Evolutionary conservation across 2,797 vertebrate genomes (phyloP).

Genomic region (Enteromius mattozi): DNA sequence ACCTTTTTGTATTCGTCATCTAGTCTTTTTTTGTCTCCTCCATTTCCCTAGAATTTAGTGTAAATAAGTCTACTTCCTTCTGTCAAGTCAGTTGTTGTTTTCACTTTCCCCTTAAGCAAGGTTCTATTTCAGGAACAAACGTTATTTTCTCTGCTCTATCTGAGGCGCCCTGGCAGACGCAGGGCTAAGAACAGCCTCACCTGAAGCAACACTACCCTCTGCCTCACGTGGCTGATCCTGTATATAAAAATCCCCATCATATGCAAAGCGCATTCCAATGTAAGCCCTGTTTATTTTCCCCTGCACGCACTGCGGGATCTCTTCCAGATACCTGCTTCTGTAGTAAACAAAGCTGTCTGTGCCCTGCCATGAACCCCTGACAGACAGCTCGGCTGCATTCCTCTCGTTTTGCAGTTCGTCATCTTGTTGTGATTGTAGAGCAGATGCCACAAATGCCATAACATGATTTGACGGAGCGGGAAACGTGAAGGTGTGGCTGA

Average conservation of each 20-base stretch:
- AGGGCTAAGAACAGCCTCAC: not conserved
- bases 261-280: slow-evolving; percentile 50
- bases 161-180: not conserved
- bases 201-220: slow-evolving; percentile 1
- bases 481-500: slow-evolving; percentile 24
- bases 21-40: not conserved
- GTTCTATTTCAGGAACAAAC: slow-evolving; percentile 5
- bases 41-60: slow-evolving; percentile 16
- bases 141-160: not conserved
- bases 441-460: slow-evolving; percentile 43
- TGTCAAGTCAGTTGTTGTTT: slow-evolving; percentile 10
- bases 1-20: not conserved
- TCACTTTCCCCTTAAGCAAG: slow-evolving; percentile 3
- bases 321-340: slow-evolving; percentile 29
- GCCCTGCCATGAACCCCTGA: slow-evolving; percentile 23
- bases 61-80: slow-evolving; percentile 4
- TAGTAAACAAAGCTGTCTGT: slow-evolving; percentile 32
- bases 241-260: slow-evolving; percentile 44
- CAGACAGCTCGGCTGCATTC: slow-evolving; percentile 23
- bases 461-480: slow-evolving; percentile 38
- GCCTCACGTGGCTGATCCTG: slow-evolving; percentile 22
- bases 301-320: not conserved
- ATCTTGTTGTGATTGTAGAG: slow-evolving; percentile 49
- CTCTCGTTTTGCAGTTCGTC: slow-evolving; percentile 26
- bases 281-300: slow-evolving; percentile 15